Conservation (phyloP, 2,797 vertebrate species). For the Coracias cyanogaster region DNA sequence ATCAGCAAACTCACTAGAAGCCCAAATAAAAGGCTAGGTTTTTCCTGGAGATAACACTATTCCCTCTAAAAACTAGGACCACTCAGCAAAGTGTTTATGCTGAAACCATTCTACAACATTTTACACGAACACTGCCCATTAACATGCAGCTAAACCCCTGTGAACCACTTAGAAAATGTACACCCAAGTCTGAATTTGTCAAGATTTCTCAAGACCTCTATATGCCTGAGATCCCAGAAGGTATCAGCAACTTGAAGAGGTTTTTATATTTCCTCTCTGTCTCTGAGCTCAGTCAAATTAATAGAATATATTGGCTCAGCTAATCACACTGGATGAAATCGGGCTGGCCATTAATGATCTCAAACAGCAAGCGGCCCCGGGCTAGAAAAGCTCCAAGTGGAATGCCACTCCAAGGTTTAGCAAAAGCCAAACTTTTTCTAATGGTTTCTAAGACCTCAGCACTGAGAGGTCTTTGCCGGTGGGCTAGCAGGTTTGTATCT, state of each 20-base stretch:
- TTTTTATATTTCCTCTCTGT: slow-evolving; percentile 21
- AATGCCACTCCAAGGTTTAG: background rate
- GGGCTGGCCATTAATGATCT: slow-evolving; percentile 29
- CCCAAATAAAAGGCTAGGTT: background rate
- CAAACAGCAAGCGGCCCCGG: background rate
- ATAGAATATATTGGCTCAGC: slow-evolving; percentile 1
- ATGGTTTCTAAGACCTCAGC: background rate
- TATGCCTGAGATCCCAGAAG: slow-evolving; percentile 13
- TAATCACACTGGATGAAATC: background rate
- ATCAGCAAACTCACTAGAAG: background rate
- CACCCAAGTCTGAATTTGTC: background rate
- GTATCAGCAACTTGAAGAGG: background rate
- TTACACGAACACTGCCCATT: background rate
- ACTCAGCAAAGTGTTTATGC: background rate
- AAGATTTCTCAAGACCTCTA: background rate
- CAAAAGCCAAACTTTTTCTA: background rate
- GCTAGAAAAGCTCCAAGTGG: background rate
- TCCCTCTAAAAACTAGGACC: background rate
- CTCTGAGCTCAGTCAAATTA: slow-evolving; percentile 21
- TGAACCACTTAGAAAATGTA: background rate
- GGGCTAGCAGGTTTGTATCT: background rate
- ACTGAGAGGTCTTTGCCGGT: too few species aligned
- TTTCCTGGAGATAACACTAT: background rate
- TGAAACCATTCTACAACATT: background rate
- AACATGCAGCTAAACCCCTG: background rate